These are phyloP conservation scores for Chrosomus eos DNA, from an alignment of 2,797 vertebrate species.

Conservation along the genomic window DNA sequence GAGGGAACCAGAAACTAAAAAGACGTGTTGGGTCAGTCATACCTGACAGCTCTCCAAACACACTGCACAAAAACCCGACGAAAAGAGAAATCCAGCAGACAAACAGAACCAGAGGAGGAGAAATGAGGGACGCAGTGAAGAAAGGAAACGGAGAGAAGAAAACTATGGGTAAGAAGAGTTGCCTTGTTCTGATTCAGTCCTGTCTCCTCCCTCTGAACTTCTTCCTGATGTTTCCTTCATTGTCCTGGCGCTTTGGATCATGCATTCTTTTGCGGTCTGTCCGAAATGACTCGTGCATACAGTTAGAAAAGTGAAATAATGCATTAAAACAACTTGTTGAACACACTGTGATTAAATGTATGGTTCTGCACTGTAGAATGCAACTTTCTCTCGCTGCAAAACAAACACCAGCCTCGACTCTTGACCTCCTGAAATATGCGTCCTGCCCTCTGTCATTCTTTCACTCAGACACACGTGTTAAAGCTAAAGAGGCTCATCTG, in stretches of 20 bases:
- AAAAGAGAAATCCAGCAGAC: neutral
- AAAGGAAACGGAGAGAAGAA: slow-evolving; percentile 72
- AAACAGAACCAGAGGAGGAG: slow-evolving; percentile 27
- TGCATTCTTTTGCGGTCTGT: neutral
- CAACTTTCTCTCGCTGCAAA: neutral
- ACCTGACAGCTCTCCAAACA: slow-evolving; percentile 46
- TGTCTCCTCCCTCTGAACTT: slow-evolving; percentile 1
- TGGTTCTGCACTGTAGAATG: neutral
- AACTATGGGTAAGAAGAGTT: slow-evolving; percentile 74
- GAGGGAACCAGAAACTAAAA: slow-evolving; percentile 65
- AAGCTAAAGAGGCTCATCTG: neutral
- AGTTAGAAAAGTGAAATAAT: neutral
- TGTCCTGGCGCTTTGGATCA: slow-evolving; percentile 7
- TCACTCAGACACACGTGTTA: neutral
- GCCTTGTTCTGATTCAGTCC: slow-evolving; percentile 33
- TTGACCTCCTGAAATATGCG: slow-evolving; percentile 10
- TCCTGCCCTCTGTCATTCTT: neutral
- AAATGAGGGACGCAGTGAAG: slow-evolving; percentile 80
- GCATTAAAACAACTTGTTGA: neutral
- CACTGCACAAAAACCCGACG: slow-evolving; percentile 26
- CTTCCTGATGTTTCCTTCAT: slow-evolving; percentile 37
- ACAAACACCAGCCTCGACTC: neutral
- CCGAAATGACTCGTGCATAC: neutral
- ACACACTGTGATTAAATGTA: too few species aligned
- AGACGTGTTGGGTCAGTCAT: slow-evolving; percentile 66